Conservation (phyloP, 2,888 invertebrate species). For the Euproctis similis region DNA sequence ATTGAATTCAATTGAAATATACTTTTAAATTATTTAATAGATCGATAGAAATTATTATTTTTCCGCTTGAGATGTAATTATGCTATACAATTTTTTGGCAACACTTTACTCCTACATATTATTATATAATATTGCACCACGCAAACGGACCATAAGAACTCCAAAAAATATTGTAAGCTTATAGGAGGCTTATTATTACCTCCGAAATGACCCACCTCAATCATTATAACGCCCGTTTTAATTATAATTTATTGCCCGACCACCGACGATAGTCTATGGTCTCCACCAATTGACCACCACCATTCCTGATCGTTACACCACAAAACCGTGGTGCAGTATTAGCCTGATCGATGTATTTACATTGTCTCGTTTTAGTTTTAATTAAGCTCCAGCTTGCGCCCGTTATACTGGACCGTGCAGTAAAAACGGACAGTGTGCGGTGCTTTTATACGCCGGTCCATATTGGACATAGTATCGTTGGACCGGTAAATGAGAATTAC, state of each 20-base stretch:
- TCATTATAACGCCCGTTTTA: conserved; percentile 54
- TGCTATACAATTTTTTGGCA: no score
- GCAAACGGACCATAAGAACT: conserved; percentile 55
- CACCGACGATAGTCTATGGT: conserved; percentile 29
- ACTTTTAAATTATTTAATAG: no score
- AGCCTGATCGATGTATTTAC: conserved; percentile 54
- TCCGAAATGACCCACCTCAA: conserved; percentile 45
- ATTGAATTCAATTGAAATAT: no score
- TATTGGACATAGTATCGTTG: conserved; percentile 44
- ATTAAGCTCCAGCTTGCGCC: conserved; percentile 54
- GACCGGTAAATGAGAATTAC: conserved; percentile 63
- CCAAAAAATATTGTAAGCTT: conserved; percentile 56
- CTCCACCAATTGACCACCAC: conserved; percentile 32
- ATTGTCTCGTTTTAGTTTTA: conserved; percentile 66
- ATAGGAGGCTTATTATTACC: conserved; percentile 48
- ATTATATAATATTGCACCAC: no score
- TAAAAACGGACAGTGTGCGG: conserved; percentile 52
- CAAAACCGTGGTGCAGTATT: conserved; percentile 43
- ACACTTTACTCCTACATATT: no score
- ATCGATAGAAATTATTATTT: no score
- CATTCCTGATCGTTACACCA: conserved; percentile 33
- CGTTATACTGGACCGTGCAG: conserved; percentile 54
- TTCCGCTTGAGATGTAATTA: no score
- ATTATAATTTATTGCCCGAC: conserved; percentile 51
- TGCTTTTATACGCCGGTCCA: conserved; percentile 54